phyloP scores from a whole-genome alignment of 2,797 vertebrate species.

The Thamnophis elegans region DNA sequence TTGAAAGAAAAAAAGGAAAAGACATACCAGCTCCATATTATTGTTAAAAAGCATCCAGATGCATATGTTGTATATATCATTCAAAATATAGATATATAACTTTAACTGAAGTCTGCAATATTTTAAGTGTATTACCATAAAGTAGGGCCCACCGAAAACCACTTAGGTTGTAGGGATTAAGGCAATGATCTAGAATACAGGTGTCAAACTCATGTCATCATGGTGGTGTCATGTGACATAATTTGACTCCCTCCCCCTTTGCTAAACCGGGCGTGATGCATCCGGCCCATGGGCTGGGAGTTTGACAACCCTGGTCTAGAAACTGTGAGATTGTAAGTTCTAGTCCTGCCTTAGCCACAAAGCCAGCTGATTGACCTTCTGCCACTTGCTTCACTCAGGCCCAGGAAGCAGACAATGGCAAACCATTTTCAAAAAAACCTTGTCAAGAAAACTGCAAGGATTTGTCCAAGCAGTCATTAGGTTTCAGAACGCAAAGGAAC shows the following conservation, averaged over 20 bases:
- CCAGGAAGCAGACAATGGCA: neutral
- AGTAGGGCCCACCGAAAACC: neutral
- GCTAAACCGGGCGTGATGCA: too few relatives aligned
- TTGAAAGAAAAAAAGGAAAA: neutral
- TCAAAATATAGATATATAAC: neutral
- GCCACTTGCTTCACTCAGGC: neutral
- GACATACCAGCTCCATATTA: neutral
- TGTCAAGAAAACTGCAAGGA: neutral
- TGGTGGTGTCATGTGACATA: too few relatives aligned
- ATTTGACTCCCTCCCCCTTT: too few relatives aligned
- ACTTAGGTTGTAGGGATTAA: neutral
- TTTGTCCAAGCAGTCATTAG: neutral
- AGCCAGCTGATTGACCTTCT: neutral
- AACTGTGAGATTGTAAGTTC: neutral
- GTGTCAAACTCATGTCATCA: too few relatives aligned
- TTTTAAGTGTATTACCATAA: neutral
- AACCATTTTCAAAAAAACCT: neutral
- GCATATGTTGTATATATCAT: neutral
- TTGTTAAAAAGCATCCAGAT: neutral
- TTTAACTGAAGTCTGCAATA: neutral
- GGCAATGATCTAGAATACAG: neutral
- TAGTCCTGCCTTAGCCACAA: neutral
- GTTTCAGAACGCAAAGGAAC: neutral
- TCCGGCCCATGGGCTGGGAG: too few relatives aligned
- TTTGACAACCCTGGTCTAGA: neutral